Evolutionary conservation across 2,888 invertebrate genomes (phyloP), one percentile per base, ranked within the genome.

Genomic region (Cephus pulcher): DNA sequence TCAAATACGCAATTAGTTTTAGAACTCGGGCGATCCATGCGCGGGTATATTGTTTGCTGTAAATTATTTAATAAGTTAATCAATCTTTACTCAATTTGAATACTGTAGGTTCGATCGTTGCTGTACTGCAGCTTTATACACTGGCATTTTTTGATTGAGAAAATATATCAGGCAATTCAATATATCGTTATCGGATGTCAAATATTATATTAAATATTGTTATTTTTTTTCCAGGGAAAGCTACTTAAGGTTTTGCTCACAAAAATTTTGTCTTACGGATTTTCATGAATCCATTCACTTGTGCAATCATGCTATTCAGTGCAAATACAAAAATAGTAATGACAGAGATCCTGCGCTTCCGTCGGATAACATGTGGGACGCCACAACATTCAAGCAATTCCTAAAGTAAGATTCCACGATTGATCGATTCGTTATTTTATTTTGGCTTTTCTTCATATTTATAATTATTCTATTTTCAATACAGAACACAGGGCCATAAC

Each of bases 341-440:
- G 94, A 95, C 80, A 93, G 96, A 81, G 95, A 97, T 91, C 94
- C 96, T 88, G 93, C 95, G 1, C 92, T 98, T 77, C 98, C 98
- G 0, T 94, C 94, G 77, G 97, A 98, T 89, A 98, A 98, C 89
- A 98, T 98, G 98, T 98, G 98, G 98, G 97, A 97, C 95, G 96
- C 89, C 94, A 96, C 89, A 94, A 96, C 79, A 96, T 98, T 91
- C 95, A 96, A 92, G 89, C 92, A 84, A 76, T 91, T 87, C 80
- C 85, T 91, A 73, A 90, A 87, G 91, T 91, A 87, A 93, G 92
- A 92, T 74, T 92, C 92, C 82, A 93, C 93, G 92, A 56, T 56
- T 23, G 23, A 9, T 56, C 23, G 0, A 23, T 9, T 56, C 0
- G 23, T 56, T 23, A 9, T 56, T 35, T 15, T 33, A 56, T 68